A percentile compares a stretch with the other conserved stretches of the same genome.
These are phyloP conservation scores for Girardia tigrina DNA, from an alignment of 2,888 invertebrate species.

Conservation along the genomic window DNA sequence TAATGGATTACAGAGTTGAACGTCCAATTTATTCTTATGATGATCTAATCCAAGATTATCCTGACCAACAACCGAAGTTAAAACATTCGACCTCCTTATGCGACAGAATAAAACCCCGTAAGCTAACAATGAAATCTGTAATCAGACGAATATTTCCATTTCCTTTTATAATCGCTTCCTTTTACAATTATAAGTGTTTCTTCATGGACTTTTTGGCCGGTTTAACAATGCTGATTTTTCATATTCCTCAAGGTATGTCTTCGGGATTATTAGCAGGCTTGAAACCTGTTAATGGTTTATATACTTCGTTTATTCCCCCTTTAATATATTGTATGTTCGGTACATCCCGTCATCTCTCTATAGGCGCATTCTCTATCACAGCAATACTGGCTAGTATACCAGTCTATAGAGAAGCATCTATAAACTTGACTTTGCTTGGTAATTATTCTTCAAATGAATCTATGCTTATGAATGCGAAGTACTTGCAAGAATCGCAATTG, in stretches of 20 bases:
- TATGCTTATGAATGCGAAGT: background rate
- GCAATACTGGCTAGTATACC: background rate
- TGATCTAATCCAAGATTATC: background rate
- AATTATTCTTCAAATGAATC: background rate
- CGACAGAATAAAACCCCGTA: background rate
- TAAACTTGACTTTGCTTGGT: background rate
- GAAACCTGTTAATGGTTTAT: conserved; percentile 32
- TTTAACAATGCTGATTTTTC: conserved; percentile 27
- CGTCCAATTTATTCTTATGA: background rate
- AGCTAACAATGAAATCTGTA: background rate
- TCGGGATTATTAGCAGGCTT: conserved; percentile 32
- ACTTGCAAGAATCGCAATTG: background rate
- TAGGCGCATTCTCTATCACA: background rate
- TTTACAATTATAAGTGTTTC: background rate
- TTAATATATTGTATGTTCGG: conserved; percentile 30
- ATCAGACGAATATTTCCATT: background rate
- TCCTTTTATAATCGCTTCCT: background rate
- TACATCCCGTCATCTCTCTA: conserved; percentile 32
- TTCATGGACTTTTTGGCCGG: conserved; percentile 15
- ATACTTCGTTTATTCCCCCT: conserved; percentile 32
- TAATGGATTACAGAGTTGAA: background rate
- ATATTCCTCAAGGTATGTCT: conserved; percentile 30
- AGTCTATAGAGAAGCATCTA: background rate
- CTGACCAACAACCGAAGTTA: background rate
- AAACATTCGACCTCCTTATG: background rate